Conservation (phyloP, 92 coral and sea anemone genomes). For the Porites lobata region DNA sequence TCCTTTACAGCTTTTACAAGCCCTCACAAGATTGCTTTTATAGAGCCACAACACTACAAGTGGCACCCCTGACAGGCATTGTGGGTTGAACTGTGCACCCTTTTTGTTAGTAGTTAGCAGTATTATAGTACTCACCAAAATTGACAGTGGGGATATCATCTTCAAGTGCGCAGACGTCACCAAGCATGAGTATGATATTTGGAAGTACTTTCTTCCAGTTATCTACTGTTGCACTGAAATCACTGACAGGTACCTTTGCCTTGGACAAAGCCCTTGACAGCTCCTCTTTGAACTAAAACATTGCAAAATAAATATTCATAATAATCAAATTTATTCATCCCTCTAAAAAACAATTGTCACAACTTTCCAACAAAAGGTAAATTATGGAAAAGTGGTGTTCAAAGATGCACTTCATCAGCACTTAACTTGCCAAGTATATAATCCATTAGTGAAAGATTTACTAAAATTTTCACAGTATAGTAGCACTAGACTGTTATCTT, state of each 20-base stretch:
- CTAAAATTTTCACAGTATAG: conserved; percentile 24
- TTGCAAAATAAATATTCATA: neutral
- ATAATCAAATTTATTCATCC: no score
- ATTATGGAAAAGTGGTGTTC: conserved; percentile 14
- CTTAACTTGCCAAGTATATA: conserved; percentile 12
- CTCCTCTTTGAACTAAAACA: conserved; percentile 39
- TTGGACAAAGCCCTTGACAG: conserved; percentile 28
- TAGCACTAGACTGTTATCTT: conserved; percentile 12
- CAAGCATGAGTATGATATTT: conserved; percentile 24
- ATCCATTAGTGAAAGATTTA: conserved; percentile 21
- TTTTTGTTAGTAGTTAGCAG: conserved; percentile 12
- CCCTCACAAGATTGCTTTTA: conserved; percentile 28
- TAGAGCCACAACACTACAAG: neutral
- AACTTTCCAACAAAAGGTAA: neutral
- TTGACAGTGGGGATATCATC: neutral
- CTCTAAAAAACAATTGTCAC: neutral
- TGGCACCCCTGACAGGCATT: neutral
- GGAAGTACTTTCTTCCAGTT: conserved; percentile 41
- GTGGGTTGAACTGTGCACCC: conserved; percentile 8
- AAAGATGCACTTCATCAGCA: conserved; percentile 11
- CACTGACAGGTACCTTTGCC: conserved; percentile 22
- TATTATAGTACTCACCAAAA: conserved; percentile 22
- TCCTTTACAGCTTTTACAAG: conserved; percentile 20
- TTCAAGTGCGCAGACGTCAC: conserved; percentile 10
- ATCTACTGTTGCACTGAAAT: conserved; percentile 6